Conservation (phyloP, 1,140 invertebrate species). For the Yoshiicerus persimilis region DNA sequence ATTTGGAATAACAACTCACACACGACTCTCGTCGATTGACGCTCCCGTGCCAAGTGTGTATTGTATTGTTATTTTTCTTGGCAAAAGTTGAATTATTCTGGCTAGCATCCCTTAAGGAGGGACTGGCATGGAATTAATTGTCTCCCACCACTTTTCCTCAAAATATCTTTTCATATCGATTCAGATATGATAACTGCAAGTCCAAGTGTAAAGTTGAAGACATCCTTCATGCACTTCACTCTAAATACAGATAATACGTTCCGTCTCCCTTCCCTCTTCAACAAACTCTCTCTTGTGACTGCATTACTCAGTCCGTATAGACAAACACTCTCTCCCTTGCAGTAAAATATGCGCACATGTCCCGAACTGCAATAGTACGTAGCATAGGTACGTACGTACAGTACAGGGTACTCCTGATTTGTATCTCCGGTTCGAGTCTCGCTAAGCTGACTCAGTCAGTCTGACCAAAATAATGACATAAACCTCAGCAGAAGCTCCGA, state of each 20-base stretch:
- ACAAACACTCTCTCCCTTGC: too few species aligned
- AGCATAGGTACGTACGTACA: not conserved
- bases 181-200: not conserved
- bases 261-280: not conserved
- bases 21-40: not conserved
- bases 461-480: not conserved
- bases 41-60: not conserved
- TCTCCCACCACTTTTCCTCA: not conserved
- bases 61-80: conserved; percentile 18
- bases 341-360: too few species aligned
- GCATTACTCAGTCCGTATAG: too few species aligned
- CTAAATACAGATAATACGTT: not conserved
- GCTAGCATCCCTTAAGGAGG: not conserved
- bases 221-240: not conserved
- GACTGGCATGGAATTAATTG: conserved; percentile 7
- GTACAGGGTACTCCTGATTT: too few species aligned
- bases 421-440: too few species aligned
- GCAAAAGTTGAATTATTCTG: not conserved
- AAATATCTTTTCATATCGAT: not conserved
- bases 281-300: not conserved
- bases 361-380: too few species aligned
- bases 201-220: not conserved
- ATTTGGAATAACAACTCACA: not conserved
- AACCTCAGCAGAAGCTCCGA: not conserved
- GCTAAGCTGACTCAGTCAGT: not conserved